phyloP scores from a whole-genome alignment of 2,113 vertebrate genomes.

The Gopherus evgoodei region DNA sequence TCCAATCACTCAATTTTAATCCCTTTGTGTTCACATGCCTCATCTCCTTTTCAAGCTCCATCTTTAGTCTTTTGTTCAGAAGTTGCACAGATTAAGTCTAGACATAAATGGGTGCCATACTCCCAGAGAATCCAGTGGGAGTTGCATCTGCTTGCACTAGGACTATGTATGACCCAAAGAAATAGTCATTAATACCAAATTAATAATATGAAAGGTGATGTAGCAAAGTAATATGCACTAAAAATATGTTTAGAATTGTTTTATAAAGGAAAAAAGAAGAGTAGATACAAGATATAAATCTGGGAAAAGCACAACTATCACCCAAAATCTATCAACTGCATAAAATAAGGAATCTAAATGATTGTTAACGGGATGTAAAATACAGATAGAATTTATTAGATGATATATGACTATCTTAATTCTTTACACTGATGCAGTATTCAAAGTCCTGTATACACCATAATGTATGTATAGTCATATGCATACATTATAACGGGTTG shows the following conservation, averaged over 20 bases:
- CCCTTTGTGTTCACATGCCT: background rate
- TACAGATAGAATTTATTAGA: background rate
- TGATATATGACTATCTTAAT: background rate
- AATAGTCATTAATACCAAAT: background rate
- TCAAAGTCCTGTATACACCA: background rate
- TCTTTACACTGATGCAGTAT: background rate
- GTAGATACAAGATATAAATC: background rate
- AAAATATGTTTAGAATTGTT: background rate
- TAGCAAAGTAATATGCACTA: background rate
- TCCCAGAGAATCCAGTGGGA: background rate
- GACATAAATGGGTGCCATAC: background rate
- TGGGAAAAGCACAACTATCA: background rate
- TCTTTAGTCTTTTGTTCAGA: background rate
- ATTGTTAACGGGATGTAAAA: background rate
- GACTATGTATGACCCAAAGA: background rate
- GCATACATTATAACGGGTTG: background rate
- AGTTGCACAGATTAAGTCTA: background rate
- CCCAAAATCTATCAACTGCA: rapidly evolving
- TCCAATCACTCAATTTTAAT: background rate
- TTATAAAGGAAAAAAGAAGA: background rate
- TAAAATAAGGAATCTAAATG: background rate
- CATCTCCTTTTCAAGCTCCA: background rate
- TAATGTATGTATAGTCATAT: background rate
- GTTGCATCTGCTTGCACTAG: background rate
- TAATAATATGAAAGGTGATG: background rate